phyloP scores from a whole-genome alignment of 2,888 invertebrate genomes.

The Byasa hedistus region DNA sequence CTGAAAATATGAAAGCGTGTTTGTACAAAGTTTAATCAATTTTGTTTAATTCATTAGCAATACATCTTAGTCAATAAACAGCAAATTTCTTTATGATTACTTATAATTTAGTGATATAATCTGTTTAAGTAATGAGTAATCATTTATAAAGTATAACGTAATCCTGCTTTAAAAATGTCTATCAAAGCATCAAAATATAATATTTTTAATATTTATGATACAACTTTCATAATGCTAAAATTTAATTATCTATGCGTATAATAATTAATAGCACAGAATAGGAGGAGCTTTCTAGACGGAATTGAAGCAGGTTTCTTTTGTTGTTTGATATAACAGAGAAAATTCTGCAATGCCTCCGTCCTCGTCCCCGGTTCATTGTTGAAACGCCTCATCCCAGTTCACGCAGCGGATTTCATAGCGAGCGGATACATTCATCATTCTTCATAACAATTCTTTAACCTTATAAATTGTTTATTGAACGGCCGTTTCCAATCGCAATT shows the following conservation, averaged over 20 bases:
- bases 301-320: conserved; percentile 62
- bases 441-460: conserved; percentile 58
- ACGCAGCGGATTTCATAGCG: conserved; percentile 61
- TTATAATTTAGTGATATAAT: too few relatives aligned
- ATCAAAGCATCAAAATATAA: too few relatives aligned
- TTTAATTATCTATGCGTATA: conserved; percentile 70
- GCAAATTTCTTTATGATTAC: neutral
- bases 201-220: conserved; percentile 9
- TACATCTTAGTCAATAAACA: neutral
- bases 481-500: conserved; percentile 66
- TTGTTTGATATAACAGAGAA: conserved; percentile 67
- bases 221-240: conserved; percentile 48
- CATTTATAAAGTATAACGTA: too few relatives aligned
- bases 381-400: conserved; percentile 57
- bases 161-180: too few relatives aligned
- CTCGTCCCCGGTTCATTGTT: conserved; percentile 59
- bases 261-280: conserved; percentile 76
- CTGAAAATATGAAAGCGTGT: conserved; percentile 32
- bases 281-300: conserved; percentile 56
- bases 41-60: neutral
- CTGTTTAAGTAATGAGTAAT: too few relatives aligned
- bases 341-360: conserved; percentile 68
- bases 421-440: conserved; percentile 69
- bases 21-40: neutral
- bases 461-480: conserved; percentile 72